phyloP scores from a whole-genome alignment of 2,888 invertebrate species.

The Yponomeuta malinellus region DNA sequence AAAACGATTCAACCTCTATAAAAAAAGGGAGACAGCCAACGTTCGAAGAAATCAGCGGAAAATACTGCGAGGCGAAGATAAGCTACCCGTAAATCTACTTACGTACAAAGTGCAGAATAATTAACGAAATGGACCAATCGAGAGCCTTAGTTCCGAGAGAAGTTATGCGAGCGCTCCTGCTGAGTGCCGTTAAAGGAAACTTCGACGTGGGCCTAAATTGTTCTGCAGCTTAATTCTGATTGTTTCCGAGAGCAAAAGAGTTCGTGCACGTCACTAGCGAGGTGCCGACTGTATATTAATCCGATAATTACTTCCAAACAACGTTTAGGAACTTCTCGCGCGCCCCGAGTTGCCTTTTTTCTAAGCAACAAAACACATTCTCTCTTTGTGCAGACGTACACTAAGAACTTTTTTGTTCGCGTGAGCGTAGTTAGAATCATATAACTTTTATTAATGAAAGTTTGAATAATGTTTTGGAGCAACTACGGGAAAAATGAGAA shows the following conservation, averaged over 20 bases:
- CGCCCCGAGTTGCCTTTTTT: slow-evolving; percentile 24
- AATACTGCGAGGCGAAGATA: slow-evolving; percentile 46
- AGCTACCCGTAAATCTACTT: slow-evolving; percentile 71
- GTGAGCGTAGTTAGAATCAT: neutral
- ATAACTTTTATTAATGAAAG: slow-evolving; percentile 2
- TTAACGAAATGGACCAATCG: slow-evolving; percentile 75
- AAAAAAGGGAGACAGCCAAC: slow-evolving; percentile 11
- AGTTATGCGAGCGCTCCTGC: slow-evolving; percentile 62
- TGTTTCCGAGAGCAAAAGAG: slow-evolving; percentile 64
- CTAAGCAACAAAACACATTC: slow-evolving; percentile 43
- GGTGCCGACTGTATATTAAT: slow-evolving; percentile 63
- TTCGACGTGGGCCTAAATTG: slow-evolving; percentile 67
- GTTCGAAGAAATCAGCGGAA: slow-evolving; percentile 21
- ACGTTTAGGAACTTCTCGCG: slow-evolving; percentile 59
- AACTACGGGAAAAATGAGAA: neutral
- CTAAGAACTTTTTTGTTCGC: neutral
- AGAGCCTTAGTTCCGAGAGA: slow-evolving; percentile 67
- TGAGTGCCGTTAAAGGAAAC: slow-evolving; percentile 75
- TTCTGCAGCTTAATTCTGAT: slow-evolving; percentile 69
- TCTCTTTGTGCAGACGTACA: neutral
- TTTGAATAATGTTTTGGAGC: neutral
- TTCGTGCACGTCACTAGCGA: slow-evolving; percentile 52
- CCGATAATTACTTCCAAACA: slow-evolving; percentile 73
- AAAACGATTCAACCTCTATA: slow-evolving; percentile 37
- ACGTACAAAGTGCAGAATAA: slow-evolving; percentile 75